A percentile compares a stretch with the other conserved stretches of the same genome.
phyloP scores from a whole-genome alignment of 2,113 vertebrate species.

The Oryzias celebensis region DNA sequence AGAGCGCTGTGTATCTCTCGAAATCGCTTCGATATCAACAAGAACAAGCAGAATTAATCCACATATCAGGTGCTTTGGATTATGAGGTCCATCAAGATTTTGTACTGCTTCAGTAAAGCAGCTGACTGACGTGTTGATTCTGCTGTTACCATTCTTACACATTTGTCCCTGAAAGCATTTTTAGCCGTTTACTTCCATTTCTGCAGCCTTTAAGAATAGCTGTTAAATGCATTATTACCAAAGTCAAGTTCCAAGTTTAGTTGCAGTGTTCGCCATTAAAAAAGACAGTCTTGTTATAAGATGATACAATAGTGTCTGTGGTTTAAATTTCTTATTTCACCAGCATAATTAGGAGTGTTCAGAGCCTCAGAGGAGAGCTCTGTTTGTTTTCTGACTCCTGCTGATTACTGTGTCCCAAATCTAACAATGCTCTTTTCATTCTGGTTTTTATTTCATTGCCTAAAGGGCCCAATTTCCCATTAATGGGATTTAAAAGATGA shows the following conservation, averaged over 20 bases:
- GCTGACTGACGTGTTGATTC: too few relatives aligned
- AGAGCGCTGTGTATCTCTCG: too few relatives aligned
- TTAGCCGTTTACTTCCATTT: constrained; percentile 27
- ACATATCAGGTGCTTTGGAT: too few relatives aligned
- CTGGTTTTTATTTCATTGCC: constrained; percentile 10
- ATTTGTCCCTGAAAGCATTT: constrained; percentile 17
- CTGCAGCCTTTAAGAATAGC: constrained; percentile 15
- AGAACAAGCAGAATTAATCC: too few relatives aligned
- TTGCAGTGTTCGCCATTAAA: constrained; percentile 13
- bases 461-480: neutral
- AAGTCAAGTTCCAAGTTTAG: constrained; percentile 34
- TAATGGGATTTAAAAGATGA: too few relatives aligned
- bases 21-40: too few relatives aligned
- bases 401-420: constrained; percentile 18
- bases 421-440: constrained; percentile 42
- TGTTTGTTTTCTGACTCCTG: constrained; percentile 48
- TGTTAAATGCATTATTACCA: constrained; percentile 26
- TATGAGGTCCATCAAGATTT: too few relatives aligned
- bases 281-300: constrained; percentile 27
- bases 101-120: too few relatives aligned
- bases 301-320: constrained; percentile 17
- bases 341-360: constrained; percentile 51
- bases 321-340: constrained; percentile 46
- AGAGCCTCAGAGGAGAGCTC: constrained; percentile 24
- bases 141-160: neutral